Evolutionary conservation across 2,113 vertebrate genomes (phyloP).

Genomic region (Nothoprocta pentlandii): DNA sequence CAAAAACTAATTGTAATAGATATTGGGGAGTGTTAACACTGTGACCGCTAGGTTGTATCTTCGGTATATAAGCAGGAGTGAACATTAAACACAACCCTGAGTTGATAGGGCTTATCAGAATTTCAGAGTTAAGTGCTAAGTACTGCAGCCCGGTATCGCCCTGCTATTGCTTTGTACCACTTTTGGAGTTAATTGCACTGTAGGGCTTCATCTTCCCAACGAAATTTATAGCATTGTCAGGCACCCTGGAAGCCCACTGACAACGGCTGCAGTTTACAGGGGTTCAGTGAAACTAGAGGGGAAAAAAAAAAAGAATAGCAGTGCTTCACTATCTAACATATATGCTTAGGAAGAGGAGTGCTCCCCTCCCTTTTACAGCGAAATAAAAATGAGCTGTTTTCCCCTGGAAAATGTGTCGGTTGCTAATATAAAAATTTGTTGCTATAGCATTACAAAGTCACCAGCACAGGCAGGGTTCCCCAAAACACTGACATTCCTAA

Average conservation of each 20-base stretch:
- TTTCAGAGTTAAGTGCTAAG: slow-evolving; percentile 87
- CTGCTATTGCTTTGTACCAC: slow-evolving; percentile 80
- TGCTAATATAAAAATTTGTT: background rate
- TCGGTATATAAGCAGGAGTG: slow-evolving; percentile 85
- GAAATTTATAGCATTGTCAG: slow-evolving; percentile 79
- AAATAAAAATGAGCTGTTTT: background rate
- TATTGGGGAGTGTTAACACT: slow-evolving; percentile 97
- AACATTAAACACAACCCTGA: slow-evolving; percentile 93
- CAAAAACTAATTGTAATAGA: slow-evolving; percentile 99
- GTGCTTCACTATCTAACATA: background rate
- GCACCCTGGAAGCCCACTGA: slow-evolving; percentile 30
- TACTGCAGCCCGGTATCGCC: slow-evolving; percentile 83
- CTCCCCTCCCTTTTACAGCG: fast-evolving
- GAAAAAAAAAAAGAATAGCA: slow-evolving; percentile 20
- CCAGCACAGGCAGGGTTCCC: background rate
- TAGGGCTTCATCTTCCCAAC: slow-evolving; percentile 74
- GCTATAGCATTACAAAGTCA: background rate
- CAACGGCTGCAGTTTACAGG: slow-evolving; percentile 53
- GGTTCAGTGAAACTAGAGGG: slow-evolving; percentile 67
- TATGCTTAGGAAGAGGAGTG: background rate
- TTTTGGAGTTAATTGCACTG: slow-evolving; percentile 82
- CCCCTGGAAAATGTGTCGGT: background rate
- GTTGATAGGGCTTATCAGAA: slow-evolving; percentile 87
- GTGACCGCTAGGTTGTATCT: slow-evolving; percentile 91
- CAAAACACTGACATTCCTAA: background rate